Conservation (phyloP, 2,797 vertebrate genomes). For the Okamejei kenojei region DNA sequence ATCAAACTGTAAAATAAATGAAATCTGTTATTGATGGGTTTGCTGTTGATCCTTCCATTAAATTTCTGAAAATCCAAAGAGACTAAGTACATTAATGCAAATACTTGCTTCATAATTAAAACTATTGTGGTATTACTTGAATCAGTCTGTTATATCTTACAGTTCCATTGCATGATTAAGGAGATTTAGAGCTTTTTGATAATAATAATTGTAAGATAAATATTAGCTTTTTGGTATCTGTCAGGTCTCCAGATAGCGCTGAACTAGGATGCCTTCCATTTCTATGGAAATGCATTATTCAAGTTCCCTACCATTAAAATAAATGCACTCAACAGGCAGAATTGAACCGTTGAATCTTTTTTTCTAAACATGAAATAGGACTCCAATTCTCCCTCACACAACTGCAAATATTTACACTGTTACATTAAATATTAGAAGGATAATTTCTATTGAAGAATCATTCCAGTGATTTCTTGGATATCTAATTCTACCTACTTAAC, state of each 20-base stretch:
- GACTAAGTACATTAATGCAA: background rate
- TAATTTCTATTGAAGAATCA: background rate
- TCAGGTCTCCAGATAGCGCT: background rate
- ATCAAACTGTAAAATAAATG: background rate
- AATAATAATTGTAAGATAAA: background rate
- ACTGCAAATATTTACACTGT: conserved; percentile 9
- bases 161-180: background rate
- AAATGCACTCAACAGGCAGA: background rate
- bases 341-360: background rate
- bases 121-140: background rate
- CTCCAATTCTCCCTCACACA: background rate
- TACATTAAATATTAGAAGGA: conserved; percentile 13
- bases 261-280: background rate
- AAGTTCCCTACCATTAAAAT: background rate
- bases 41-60: background rate
- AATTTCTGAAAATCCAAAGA: background rate
- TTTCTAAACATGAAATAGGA: background rate
- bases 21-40: background rate
- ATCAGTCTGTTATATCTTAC: background rate
- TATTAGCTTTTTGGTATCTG: background rate
- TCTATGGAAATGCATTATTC: background rate
- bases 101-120: background rate
- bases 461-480: background rate
- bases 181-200: background rate
- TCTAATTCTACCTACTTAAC: background rate